Conservation (phyloP, 1,140 invertebrate species). For the Cephus cinctus region DNA sequence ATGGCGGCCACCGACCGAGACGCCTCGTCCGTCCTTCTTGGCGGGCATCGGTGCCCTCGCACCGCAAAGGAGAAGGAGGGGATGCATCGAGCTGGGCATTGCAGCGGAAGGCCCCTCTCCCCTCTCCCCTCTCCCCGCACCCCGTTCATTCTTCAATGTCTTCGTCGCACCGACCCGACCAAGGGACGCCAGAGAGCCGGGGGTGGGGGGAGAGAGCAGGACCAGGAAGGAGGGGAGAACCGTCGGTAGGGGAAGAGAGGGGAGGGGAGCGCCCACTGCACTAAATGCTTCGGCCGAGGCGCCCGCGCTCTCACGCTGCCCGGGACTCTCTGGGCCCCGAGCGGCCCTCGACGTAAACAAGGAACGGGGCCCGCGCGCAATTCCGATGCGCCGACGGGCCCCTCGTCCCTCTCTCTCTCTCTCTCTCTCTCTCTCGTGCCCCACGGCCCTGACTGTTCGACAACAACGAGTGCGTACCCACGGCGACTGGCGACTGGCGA, state of each 20-base stretch:
- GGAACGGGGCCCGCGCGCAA: conserved; percentile 8
- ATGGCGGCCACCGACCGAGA: conserved; percentile 47
- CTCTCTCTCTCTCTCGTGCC: not conserved
- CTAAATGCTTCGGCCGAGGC: conserved; percentile 45
- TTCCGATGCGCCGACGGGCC: conserved; percentile 23
- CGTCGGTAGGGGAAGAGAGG: not conserved
- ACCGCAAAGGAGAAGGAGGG: conserved; percentile 3
- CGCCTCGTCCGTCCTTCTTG: conserved; percentile 30
- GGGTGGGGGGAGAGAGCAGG: conserved; percentile 3
- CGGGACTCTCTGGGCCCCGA: conserved; percentile 15
- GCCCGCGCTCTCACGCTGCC: conserved; percentile 48
- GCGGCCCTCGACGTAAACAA: too few species aligned
- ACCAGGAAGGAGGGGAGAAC: not conserved
- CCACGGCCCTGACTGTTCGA: not conserved
- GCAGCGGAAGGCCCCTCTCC: conserved; percentile 8
- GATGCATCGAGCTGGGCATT: conserved; percentile 1
- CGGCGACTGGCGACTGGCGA: too few species aligned
- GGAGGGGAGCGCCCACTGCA: conserved; percentile 40
- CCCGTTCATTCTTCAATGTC: not conserved
- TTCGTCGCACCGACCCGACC: not conserved
- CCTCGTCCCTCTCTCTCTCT: conserved; percentile 21
- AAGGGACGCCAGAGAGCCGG: not conserved
- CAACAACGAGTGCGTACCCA: too few species aligned
- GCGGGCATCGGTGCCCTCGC: conserved; percentile 26
- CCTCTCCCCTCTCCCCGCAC: conserved; percentile 12